Evolutionary conservation across 2,113 vertebrate species (phyloP).

Genomic region (Archilochus colubris): DNA sequence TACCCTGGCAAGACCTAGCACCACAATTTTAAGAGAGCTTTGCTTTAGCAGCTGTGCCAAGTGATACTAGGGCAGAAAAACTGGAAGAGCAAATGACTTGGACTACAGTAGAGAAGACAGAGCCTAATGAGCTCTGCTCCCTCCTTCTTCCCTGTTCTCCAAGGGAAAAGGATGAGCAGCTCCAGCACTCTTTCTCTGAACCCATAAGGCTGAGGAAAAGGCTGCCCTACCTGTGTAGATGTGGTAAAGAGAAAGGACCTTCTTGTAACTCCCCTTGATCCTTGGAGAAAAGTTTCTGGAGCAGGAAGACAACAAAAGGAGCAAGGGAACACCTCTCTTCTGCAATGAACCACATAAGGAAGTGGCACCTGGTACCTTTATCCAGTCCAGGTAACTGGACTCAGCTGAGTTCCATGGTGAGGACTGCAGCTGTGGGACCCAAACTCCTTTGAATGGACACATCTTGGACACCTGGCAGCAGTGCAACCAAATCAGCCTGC

Average conservation of each 20-base stretch:
- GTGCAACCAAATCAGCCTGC: background rate
- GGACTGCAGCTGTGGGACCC: background rate
- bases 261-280: background rate
- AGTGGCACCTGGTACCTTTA: background rate
- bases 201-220: background rate
- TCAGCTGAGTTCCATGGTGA: background rate
- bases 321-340: background rate
- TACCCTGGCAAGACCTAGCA: background rate
- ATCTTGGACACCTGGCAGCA: background rate
- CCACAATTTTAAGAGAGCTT: background rate
- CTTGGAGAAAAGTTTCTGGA: background rate
- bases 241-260: background rate
- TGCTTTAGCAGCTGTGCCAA: background rate
- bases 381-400: background rate
- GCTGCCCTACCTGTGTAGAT: background rate
- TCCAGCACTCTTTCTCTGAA: background rate
- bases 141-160: background rate
- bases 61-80: background rate
- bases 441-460: background rate
- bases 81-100: background rate
- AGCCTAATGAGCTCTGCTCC: background rate
- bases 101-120: background rate
- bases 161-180: background rate
- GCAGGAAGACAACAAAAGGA: background rate
- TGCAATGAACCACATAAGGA: accelerated